A percentile compares a stretch with the other conserved stretches of the same genome.
Evolutionary conservation across 2,797 vertebrate species (phyloP).

Genomic region (Taenioides sp.): DNA sequence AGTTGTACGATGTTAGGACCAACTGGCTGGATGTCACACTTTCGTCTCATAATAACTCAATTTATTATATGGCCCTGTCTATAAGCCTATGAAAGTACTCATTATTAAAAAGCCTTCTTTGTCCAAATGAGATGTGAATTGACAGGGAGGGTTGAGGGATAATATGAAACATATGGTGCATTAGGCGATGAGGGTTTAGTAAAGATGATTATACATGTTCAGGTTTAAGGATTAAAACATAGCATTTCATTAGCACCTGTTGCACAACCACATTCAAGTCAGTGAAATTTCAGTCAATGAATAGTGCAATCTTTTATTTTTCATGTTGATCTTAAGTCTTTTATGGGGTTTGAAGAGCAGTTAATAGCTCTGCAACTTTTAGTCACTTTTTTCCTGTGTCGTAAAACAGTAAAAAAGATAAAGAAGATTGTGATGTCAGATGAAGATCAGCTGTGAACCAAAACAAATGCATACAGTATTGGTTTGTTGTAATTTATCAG

Average conservation of each 20-base stretch:
- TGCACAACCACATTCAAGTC: not conserved
- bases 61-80: not conserved
- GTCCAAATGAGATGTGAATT: not conserved
- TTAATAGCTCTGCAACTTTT: no score
- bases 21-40: not conserved
- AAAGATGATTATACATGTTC: not conserved
- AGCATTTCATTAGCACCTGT: no score
- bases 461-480: no score
- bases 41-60: not conserved
- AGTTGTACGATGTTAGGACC: not conserved
- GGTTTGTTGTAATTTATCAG: no score
- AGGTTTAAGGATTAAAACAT: not conserved
- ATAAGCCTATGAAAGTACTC: not conserved
- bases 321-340: no score
- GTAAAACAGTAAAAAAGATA: no score
- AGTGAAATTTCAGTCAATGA: no score
- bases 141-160: not conserved
- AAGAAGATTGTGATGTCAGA: no score
- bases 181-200: not conserved
- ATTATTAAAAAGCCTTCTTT: slow-evolving; percentile 1
- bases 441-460: no score
- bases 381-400: no score
- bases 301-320: no score
- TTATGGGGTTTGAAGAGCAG: no score
- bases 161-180: not conserved